Percentiles rank a stretch among this genome's conserved stretches.
phyloP scores from a whole-genome alignment of 2,888 invertebrate species.

The Nudaria mundana region DNA sequence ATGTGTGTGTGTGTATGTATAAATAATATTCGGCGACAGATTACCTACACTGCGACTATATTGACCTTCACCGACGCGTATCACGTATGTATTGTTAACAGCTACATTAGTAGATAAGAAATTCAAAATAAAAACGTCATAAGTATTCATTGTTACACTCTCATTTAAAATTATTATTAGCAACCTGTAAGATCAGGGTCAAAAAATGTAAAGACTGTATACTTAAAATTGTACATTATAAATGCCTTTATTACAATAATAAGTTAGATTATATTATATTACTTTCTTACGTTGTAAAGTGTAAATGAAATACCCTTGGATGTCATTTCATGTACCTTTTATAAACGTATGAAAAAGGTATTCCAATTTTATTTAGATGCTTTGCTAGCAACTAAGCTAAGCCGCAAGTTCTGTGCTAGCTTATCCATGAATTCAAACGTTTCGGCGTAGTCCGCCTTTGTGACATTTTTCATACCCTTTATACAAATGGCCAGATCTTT shows the following conservation, averaged over 20 bases:
- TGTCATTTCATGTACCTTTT: constrained; percentile 40
- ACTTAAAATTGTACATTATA: constrained; percentile 22
- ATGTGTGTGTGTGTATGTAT: too few species aligned
- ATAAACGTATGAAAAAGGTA: constrained; percentile 24
- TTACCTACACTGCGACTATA: too few species aligned
- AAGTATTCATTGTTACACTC: constrained; percentile 4
- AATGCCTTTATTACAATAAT: constrained; percentile 41
- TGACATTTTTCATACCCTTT: constrained; percentile 92
- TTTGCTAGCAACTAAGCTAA: constrained; percentile 66
- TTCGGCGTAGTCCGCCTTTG: constrained; percentile 93
- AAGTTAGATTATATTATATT: constrained; percentile 40
- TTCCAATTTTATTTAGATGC: too few species aligned
- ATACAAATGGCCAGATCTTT: constrained; percentile 99
- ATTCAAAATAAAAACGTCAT: too few species aligned
- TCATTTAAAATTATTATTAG: constrained; percentile 16
- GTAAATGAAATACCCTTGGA: constrained; percentile 50
- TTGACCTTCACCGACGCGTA: too few species aligned
- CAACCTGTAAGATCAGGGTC: constrained; percentile 6
- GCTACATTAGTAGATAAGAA: too few species aligned
- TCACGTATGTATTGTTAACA: too few species aligned
- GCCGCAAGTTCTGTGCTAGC: constrained; percentile 92
- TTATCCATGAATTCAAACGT: constrained; percentile 99
- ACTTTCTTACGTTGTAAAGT: constrained; percentile 44
- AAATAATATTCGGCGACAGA: too few species aligned
- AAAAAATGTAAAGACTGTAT: constrained; percentile 10